phyloP scores from a whole-genome alignment of 2,888 invertebrate genomes.

The Notodonta ziczac region DNA sequence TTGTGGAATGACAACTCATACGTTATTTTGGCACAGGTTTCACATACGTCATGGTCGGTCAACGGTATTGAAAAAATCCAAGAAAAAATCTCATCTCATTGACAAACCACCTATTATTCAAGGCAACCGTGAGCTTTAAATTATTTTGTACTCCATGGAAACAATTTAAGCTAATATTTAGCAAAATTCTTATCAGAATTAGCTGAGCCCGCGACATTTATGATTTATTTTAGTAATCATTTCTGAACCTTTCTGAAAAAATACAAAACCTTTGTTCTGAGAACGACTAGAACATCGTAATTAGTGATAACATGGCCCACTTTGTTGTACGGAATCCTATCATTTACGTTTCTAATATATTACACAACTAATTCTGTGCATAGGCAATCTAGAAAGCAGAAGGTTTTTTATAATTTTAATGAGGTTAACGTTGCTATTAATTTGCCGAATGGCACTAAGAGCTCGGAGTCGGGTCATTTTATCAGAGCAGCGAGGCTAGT shows the following conservation, averaged over 20 bases:
- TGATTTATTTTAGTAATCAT: too few relatives aligned
- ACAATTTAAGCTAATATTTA: too few relatives aligned
- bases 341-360: too few relatives aligned
- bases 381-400: constrained; percentile 1
- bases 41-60: constrained; percentile 41
- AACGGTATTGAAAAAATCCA: constrained; percentile 35
- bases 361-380: too few relatives aligned
- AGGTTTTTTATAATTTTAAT: constrained; percentile 17
- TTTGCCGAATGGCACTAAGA: constrained; percentile 40
- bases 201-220: too few relatives aligned
- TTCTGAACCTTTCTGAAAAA: too few relatives aligned
- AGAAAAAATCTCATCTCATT: constrained; percentile 23
- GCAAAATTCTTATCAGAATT: too few relatives aligned
- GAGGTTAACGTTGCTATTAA: constrained; percentile 32
- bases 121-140: not conserved
- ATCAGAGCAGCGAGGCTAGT: constrained; percentile 55
- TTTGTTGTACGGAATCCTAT: too few relatives aligned
- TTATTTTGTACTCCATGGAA: not conserved
- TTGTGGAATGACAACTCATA: constrained; percentile 28
- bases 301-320: too few relatives aligned
- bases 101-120: constrained; percentile 13
- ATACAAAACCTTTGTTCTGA: too few relatives aligned
- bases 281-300: too few relatives aligned
- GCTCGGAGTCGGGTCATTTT: constrained; percentile 31
- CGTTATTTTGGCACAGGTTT: constrained; percentile 32